Conservation (phyloP, 1,140 invertebrate genomes). For the Chymomyza costata region DNA sequence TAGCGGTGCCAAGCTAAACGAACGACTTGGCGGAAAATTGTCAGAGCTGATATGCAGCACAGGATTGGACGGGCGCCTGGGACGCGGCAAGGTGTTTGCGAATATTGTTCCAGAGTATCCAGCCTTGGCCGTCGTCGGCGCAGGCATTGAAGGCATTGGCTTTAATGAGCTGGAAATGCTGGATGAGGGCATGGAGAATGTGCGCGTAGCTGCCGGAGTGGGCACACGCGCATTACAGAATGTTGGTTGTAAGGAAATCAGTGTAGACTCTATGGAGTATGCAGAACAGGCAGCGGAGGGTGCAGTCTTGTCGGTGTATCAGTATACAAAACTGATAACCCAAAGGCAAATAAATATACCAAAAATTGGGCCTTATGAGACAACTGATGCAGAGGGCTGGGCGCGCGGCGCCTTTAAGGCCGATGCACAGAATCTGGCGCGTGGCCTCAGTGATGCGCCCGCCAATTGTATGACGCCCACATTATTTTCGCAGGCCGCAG, state of each 20-base stretch:
- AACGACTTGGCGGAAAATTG: slow-evolving; percentile 49
- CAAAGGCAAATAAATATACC: slow-evolving; percentile 76
- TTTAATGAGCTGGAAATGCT: slow-evolving; percentile 81
- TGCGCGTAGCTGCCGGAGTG: slow-evolving; percentile 76
- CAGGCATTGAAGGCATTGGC: slow-evolving; percentile 80
- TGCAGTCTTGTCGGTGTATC: slow-evolving; percentile 77
- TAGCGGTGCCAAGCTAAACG: slow-evolving; percentile 49
- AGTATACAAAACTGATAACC: slow-evolving; percentile 80
- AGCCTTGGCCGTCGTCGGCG: slow-evolving; percentile 81
- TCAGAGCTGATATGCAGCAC: slow-evolving; percentile 46
- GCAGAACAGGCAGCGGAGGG: slow-evolving; percentile 78
- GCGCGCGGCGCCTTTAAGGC: slow-evolving; percentile 83
- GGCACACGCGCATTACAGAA: slow-evolving; percentile 77
- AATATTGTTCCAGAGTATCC: slow-evolving; percentile 80
- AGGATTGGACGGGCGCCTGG: slow-evolving; percentile 73
- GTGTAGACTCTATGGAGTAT: slow-evolving; percentile 82
- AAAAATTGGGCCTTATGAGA: slow-evolving; percentile 75
- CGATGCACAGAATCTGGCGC: slow-evolving; percentile 89
- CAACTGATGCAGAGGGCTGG: slow-evolving; percentile 79
- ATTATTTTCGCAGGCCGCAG: slow-evolving; percentile 82
- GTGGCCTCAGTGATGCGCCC: slow-evolving; percentile 86
- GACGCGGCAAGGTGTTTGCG: slow-evolving; percentile 78
- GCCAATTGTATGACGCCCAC: slow-evolving; percentile 91
- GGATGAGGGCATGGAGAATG: slow-evolving; percentile 79
- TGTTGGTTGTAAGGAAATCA: slow-evolving; percentile 77